Percentiles rank a stretch among this genome's conserved stretches.
Conservation (phyloP, 2,888 invertebrate species). For the Mythimna ferrago region DNA sequence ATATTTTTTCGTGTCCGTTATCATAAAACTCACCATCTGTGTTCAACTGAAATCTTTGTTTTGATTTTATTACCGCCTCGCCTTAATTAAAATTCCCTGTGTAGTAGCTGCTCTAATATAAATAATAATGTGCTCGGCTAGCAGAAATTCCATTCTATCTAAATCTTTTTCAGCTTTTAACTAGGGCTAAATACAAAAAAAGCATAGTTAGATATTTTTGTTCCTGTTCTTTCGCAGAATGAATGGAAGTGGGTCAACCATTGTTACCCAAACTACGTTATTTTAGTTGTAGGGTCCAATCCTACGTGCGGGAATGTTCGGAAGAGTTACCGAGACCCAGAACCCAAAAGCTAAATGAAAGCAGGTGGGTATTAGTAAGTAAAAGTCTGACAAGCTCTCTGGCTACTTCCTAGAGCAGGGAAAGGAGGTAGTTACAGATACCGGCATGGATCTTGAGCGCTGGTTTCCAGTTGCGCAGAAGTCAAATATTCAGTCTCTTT, state of each 20-base stretch:
- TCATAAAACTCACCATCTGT: conserved; percentile 56
- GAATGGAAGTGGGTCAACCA: conserved; percentile 62
- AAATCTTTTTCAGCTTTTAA: conserved; percentile 43
- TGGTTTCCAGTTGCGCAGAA: no score
- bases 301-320: conserved; percentile 8
- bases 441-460: no score
- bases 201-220: conserved; percentile 25
- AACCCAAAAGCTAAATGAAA: no score
- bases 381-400: no score
- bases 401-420: no score
- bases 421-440: no score
- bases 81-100: conserved; percentile 78
- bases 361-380: no score
- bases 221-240: conserved; percentile 50
- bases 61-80: conserved; percentile 74
- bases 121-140: conserved; percentile 60
- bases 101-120: conserved; percentile 62
- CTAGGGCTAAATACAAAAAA: conserved; percentile 34
- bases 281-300: conserved; percentile 42
- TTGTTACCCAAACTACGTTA: conserved; percentile 63
- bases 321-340: no score
- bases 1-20: conserved; percentile 30
- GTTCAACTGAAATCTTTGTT: conserved; percentile 71
- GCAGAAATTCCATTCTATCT: conserved; percentile 12
- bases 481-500: no score